Conservation (phyloP, 2,888 invertebrate species). For the Leptinotarsa haldemani region DNA sequence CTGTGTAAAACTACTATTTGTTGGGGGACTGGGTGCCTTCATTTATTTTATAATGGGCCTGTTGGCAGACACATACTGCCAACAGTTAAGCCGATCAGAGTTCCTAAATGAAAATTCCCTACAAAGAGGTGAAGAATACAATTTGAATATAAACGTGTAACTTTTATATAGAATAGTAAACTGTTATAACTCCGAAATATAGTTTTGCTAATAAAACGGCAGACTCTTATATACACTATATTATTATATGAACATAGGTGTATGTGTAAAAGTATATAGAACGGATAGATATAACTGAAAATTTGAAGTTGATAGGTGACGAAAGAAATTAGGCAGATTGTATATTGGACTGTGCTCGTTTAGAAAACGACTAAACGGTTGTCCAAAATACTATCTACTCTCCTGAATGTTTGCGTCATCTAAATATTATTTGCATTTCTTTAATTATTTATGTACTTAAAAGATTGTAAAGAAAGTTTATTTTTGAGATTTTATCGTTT, state of each 20-base stretch:
- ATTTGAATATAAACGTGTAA: slow-evolving; percentile 59
- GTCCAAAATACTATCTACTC: slow-evolving; percentile 14
- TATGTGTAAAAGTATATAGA: slow-evolving; percentile 61
- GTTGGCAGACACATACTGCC: slow-evolving; percentile 35
- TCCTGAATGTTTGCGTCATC: slow-evolving; percentile 39
- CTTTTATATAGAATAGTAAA: slow-evolving; percentile 65
- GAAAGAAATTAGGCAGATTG: background rate
- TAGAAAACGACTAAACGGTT: background rate
- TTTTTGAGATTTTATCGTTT: slow-evolving; percentile 52
- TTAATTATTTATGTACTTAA: slow-evolving; percentile 49
- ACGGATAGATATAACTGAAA: slow-evolving; percentile 35
- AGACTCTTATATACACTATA: slow-evolving; percentile 64
- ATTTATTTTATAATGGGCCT: slow-evolving; percentile 47
- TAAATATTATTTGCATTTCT: slow-evolving; percentile 60
- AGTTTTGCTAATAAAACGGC: slow-evolving; percentile 63
- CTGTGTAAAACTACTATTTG: slow-evolving; percentile 57
- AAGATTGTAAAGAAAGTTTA: slow-evolving; percentile 49
- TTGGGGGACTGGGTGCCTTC: slow-evolving; percentile 68
- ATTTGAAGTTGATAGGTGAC: slow-evolving; percentile 16
- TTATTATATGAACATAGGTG: slow-evolving; percentile 62
- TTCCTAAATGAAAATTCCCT: slow-evolving; percentile 65
- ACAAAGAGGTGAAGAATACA: slow-evolving; percentile 60
- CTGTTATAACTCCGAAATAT: slow-evolving; percentile 63
- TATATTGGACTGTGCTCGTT: slow-evolving; percentile 4
- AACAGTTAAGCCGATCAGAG: slow-evolving; percentile 62